phyloP scores from a whole-genome alignment of 2,113 vertebrate species.

The Cephalopterus ornatus region DNA sequence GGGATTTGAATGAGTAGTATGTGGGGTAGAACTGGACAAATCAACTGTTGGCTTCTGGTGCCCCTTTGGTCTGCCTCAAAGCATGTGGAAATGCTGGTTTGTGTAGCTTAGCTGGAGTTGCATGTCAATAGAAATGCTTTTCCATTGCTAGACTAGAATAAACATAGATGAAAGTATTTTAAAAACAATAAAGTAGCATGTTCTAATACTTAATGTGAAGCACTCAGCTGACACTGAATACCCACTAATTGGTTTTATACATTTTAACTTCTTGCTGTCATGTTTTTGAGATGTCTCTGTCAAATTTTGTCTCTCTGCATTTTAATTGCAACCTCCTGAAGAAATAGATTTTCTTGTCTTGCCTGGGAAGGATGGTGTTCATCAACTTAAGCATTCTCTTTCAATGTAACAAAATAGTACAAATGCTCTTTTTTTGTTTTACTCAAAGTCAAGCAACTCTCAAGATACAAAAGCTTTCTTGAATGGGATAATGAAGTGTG shows the following conservation, averaged over 20 bases:
- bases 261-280: not conserved
- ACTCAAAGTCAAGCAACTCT: not conserved
- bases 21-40: not conserved
- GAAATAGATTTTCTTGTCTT: not conserved
- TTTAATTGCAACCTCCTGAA: not conserved
- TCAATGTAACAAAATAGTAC: not conserved
- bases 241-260: not conserved
- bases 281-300: not conserved
- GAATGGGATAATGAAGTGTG: not conserved
- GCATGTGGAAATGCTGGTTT: not conserved
- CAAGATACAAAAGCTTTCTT: not conserved
- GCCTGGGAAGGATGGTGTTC: not conserved
- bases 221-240: not conserved
- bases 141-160: not conserved
- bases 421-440: not conserved
- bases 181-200: not conserved
- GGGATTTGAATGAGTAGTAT: not conserved
- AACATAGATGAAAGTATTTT: not conserved
- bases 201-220: not conserved
- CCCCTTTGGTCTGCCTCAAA: not conserved
- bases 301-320: not conserved
- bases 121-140: not conserved
- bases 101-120: not conserved
- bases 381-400: not conserved
- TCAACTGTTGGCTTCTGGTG: not conserved